Evolutionary conservation across 2,113 vertebrate genomes (phyloP).

Genomic region (Plectropomus leopardus): DNA sequence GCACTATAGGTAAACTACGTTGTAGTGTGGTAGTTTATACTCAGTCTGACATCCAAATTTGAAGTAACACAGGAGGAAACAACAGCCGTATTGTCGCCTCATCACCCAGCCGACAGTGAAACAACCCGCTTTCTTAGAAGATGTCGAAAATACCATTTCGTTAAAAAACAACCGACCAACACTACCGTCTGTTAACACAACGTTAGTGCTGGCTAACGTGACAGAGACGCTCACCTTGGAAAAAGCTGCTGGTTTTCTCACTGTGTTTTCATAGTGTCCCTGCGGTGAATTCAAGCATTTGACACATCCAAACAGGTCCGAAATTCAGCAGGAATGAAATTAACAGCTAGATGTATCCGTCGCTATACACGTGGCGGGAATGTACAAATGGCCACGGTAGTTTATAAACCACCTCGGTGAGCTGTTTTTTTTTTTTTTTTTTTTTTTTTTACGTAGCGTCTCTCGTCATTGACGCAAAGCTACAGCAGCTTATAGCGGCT

Average conservation of each 20-base stretch:
- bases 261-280: constrained; percentile 12
- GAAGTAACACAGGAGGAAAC: neutral
- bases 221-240: constrained; percentile 45
- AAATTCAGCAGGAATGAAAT: neutral
- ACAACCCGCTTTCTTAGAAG: neutral
- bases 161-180: neutral
- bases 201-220: constrained; percentile 12
- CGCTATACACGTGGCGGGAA: constrained; percentile 37
- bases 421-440: neutral
- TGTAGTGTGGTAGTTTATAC: no score
- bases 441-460: neutral
- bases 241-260: constrained; percentile 6
- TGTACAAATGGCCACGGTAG: neutral
- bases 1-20: no score
- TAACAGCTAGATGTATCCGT: accelerated
- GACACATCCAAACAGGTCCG: neutral
- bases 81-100: neutral
- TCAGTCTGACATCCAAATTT: neutral
- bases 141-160: no score
- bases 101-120: neutral
- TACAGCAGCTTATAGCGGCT: neutral
- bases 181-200: no score
- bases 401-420: neutral
- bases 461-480: neutral
- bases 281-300: neutral